phyloP scores from a whole-genome alignment of 2,113 vertebrate species.

The Pelvicachromis taeniatus region DNA sequence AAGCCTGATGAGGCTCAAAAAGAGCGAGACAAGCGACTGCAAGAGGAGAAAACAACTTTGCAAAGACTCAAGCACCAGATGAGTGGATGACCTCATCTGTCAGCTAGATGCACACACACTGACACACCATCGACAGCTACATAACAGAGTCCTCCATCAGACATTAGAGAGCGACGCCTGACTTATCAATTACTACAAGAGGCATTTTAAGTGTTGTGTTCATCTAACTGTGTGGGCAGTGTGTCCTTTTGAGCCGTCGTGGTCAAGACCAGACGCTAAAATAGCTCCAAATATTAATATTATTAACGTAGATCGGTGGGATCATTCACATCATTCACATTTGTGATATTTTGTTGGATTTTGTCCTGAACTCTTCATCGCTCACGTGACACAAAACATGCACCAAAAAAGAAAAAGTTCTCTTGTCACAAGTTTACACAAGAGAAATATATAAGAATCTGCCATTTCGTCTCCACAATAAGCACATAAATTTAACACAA shows the following conservation, averaged over 20 bases:
- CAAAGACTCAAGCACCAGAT: background rate
- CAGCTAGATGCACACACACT: background rate
- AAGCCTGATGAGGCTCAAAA: background rate
- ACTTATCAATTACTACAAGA: conserved; percentile 24
- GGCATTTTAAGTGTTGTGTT: background rate
- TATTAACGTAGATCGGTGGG: background rate
- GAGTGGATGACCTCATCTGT: background rate
- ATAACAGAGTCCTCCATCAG: background rate
- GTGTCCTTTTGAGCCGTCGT: background rate
- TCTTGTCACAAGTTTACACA: background rate
- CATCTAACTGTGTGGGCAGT: background rate
- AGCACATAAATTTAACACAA: background rate
- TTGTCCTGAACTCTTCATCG: background rate
- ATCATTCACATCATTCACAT: background rate
- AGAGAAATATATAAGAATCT: background rate
- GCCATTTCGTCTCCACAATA: background rate
- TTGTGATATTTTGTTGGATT: background rate
- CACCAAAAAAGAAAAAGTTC: background rate
- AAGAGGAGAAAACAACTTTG: background rate
- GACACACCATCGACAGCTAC: background rate
- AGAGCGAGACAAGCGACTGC: background rate
- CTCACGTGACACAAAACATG: background rate
- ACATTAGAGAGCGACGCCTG: background rate
- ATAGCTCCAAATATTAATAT: background rate
- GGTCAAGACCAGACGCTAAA: background rate